phyloP scores from a whole-genome alignment of 2,888 invertebrate species.

The Drosophila demipolita region DNA sequence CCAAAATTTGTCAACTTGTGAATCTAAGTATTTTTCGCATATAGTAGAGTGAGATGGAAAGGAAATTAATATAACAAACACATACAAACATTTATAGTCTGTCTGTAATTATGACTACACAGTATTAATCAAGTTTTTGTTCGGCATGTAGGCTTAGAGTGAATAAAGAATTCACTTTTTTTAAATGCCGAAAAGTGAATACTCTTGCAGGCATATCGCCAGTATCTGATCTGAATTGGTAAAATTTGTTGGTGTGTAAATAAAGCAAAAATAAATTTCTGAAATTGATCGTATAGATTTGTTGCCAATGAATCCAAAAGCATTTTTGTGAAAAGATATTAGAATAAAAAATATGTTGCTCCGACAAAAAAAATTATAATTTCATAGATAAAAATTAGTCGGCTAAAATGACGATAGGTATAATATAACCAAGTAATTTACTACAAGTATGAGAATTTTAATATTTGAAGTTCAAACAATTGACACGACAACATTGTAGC shows the following conservation, averaged over 20 bases:
- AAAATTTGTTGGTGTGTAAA: background rate
- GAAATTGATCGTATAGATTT: background rate
- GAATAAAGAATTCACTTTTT: background rate
- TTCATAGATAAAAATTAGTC: background rate
- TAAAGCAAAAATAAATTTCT: background rate
- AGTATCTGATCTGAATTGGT: background rate
- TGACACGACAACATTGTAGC: background rate
- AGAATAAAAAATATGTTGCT: background rate
- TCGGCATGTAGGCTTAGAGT: background rate
- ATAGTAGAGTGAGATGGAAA: background rate
- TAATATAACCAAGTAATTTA: background rate
- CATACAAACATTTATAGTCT: background rate
- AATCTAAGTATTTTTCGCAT: conserved; percentile 13
- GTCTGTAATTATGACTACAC: background rate
- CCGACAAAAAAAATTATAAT: background rate
- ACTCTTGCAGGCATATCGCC: background rate
- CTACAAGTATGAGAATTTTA: background rate
- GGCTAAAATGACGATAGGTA: background rate
- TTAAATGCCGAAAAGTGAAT: background rate
- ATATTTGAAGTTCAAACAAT: background rate
- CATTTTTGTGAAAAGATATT: background rate
- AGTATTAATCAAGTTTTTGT: background rate
- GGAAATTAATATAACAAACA: background rate
- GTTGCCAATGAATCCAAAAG: background rate
- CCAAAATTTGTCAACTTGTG: conserved; percentile 2